phyloP scores from a whole-genome alignment of 1,140 invertebrate species.

The Drosophila pallidifrons region DNA sequence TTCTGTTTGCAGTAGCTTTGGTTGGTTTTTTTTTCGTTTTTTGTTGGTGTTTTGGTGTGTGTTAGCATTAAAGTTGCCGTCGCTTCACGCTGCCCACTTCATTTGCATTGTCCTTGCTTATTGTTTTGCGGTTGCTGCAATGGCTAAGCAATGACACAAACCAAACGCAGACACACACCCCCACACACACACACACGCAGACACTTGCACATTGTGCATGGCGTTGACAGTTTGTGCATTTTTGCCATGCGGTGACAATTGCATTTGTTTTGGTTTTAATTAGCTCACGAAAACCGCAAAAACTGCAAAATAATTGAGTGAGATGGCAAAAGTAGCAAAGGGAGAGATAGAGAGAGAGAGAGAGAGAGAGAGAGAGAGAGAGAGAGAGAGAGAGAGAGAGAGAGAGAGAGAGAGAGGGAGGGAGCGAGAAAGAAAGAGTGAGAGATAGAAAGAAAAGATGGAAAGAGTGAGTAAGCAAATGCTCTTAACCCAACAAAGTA shows the following conservation, averaged over 20 bases:
- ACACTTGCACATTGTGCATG: slow-evolving; percentile 7
- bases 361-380: not conserved
- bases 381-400: not conserved
- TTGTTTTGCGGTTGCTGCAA: slow-evolving; percentile 71
- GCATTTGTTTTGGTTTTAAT: slow-evolving; percentile 80
- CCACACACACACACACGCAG: not conserved
- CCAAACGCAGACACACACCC: slow-evolving; percentile 14
- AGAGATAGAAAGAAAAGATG: no score
- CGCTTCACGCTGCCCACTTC: slow-evolving; percentile 47
- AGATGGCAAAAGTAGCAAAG: not conserved
- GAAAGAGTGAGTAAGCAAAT: no score
- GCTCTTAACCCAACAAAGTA: not conserved
- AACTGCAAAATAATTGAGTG: slow-evolving; percentile 17
- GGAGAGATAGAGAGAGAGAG: not conserved
- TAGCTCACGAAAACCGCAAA: slow-evolving; percentile 58
- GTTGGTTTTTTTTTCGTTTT: not conserved
- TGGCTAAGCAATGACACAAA: slow-evolving; percentile 61
- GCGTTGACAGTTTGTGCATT: slow-evolving; percentile 43
- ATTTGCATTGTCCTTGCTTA: slow-evolving; percentile 77
- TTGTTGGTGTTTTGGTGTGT: not conserved
- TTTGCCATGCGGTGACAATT: slow-evolving; percentile 63
- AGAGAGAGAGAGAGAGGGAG: not conserved
- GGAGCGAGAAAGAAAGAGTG: no score
- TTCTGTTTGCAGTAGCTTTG: slow-evolving; percentile 24
- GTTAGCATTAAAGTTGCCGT: not conserved